phyloP scores from a whole-genome alignment of 2,113 vertebrate genomes.

The Neopipo cinnamomea region DNA sequence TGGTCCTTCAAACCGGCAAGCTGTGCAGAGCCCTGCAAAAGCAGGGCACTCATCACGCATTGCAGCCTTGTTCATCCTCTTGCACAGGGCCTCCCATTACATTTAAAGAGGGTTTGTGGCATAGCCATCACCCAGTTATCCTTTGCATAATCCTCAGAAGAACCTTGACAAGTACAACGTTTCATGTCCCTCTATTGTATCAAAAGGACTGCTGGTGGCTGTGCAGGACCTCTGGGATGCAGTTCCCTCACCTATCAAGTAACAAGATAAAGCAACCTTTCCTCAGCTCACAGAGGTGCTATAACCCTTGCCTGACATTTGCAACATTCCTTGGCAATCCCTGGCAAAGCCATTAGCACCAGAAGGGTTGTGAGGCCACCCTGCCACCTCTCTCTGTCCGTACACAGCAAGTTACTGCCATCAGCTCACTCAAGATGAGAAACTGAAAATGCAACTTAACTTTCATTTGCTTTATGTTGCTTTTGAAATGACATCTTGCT shows the following conservation, averaged over 20 bases:
- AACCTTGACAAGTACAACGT: neutral
- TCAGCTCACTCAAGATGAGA: accelerated
- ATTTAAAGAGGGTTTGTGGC: neutral
- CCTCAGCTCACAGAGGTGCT: neutral
- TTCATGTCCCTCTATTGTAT: accelerated
- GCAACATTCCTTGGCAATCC: neutral
- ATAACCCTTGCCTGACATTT: neutral
- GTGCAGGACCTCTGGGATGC: neutral
- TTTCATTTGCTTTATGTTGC: neutral
- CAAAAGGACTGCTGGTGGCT: neutral
- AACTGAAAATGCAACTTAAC: neutral
- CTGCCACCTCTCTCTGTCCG: neutral
- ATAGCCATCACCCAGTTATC: neutral
- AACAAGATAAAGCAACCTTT: neutral
- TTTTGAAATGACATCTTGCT: neutral
- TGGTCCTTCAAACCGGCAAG: neutral
- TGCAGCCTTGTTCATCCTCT: neutral
- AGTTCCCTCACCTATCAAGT: neutral
- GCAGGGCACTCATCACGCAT: neutral
- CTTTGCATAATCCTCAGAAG: neutral
- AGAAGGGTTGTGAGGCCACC: neutral
- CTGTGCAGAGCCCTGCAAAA: neutral
- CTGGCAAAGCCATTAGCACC: neutral
- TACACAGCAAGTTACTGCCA: neutral
- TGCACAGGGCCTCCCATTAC: no score